These are phyloP conservation scores for Phenganax marumi DNA, from an alignment of 92 coral and sea anemone genomes.

Conservation along the genomic window DNA sequence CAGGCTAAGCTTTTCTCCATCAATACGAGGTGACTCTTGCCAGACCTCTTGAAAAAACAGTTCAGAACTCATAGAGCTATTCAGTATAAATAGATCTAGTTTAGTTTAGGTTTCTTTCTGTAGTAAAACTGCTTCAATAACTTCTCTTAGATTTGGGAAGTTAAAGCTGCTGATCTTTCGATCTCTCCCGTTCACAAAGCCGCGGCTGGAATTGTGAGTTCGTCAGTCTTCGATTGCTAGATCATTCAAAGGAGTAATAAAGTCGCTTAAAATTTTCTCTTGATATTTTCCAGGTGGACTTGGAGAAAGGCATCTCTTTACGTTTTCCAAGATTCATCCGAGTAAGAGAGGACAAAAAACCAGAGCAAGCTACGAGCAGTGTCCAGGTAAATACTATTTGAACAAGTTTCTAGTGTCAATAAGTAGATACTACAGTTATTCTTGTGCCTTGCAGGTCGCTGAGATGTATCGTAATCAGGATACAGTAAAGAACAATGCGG, in stretches of 20 bases:
- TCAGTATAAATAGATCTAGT: slow-evolving; percentile 1
- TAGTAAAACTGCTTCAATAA: background rate
- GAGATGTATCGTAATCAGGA: slow-evolving; percentile 96
- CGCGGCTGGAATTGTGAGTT: slow-evolving; percentile 82
- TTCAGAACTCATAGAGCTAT: background rate
- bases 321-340: slow-evolving; percentile 97
- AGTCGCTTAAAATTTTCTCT: background rate
- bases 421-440: background rate
- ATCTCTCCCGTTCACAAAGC: slow-evolving; percentile 98
- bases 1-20: too few relatives aligned
- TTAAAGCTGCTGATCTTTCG: slow-evolving; percentile 97
- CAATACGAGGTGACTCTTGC: too few relatives aligned
- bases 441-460: slow-evolving; percentile 66
- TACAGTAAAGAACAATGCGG: slow-evolving; percentile 91
- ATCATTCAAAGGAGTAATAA: too few relatives aligned
- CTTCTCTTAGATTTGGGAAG: slow-evolving; percentile 82
- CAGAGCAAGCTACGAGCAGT: slow-evolving; percentile 91
- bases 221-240: too few relatives aligned
- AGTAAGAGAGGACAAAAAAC: slow-evolving; percentile 93
- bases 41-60: too few relatives aligned
- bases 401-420: background rate
- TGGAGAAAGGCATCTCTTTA: slow-evolving; percentile 89
- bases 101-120: background rate
- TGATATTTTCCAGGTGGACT: slow-evolving; percentile 69
- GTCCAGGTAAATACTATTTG: slow-evolving; percentile 63